These are phyloP conservation scores for Vesta saturnalis DNA, from an alignment of 2,888 invertebrate species.

Conservation along the genomic window DNA sequence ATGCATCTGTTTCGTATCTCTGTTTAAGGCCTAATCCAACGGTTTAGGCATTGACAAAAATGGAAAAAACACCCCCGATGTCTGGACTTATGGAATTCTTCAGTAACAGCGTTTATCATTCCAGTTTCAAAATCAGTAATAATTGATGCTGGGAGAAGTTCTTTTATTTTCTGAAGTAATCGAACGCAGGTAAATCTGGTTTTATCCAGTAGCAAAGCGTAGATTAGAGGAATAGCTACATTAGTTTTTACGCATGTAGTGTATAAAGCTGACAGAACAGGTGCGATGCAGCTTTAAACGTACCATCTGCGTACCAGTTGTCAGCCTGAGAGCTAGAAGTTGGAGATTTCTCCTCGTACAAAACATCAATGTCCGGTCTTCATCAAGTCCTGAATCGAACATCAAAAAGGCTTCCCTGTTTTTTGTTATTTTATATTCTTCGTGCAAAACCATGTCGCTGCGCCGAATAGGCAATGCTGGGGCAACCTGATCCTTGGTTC, in stretches of 20 bases:
- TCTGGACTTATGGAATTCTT: constrained; percentile 17
- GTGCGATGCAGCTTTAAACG: constrained; percentile 31
- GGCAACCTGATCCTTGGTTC: background rate
- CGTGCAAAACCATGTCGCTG: constrained; percentile 11
- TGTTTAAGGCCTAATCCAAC: constrained; percentile 25
- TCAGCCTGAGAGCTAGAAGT: no score
- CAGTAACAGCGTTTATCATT: constrained; percentile 23
- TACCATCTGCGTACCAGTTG: no score
- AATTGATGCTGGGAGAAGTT: constrained; percentile 17
- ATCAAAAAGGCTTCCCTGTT: constrained; percentile 13
- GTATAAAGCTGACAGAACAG: constrained; percentile 41
- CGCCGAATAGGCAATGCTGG: constrained; percentile 15
- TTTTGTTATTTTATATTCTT: constrained; percentile 10
- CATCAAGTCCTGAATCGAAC: constrained; percentile 12
- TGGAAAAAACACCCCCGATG: constrained; percentile 38
- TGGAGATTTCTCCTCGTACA: no score
- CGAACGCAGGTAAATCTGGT: constrained; percentile 24
- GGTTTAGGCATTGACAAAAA: constrained; percentile 32
- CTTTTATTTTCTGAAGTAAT: constrained; percentile 22
- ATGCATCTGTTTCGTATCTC: constrained; percentile 22
- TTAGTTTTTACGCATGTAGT: constrained; percentile 36
- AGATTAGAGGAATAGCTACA: constrained; percentile 34
- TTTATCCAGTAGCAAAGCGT: constrained; percentile 37
- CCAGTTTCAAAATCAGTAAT: constrained; percentile 8
- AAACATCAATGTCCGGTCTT: constrained; percentile 14